Base-by-base conservation (phyloP, 2,888 invertebrate species). In the Lagria hirta region DNA sequence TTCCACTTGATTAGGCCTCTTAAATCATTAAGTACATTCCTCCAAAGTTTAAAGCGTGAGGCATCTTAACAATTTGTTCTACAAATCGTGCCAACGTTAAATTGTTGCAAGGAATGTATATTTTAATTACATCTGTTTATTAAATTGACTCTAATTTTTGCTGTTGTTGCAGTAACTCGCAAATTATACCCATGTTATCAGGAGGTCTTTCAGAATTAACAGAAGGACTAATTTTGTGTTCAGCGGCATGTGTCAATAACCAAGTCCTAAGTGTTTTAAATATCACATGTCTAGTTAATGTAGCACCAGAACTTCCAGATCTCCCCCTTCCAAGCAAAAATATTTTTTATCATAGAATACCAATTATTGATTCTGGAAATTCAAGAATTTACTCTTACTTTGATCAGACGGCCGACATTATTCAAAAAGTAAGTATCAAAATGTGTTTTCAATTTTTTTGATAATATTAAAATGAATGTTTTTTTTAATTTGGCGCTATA, bases 221-320 rank as follows among this genome's bases (percentile, higher is more conserved):
- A 1, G 81, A 84, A 34, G 78, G 79, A 14, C 75, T 93, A 12
- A 87, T 83, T 67, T 78, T 93, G 21, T 85, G 88, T 57, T 90
- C 90, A 7, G 91, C 91, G 0, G 83, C 85, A 32, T 84, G 85
- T 0, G 75, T 85, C 11, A 77, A 83, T 30, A 82, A 83, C 1
- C 80, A 82, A 2, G 79, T 82, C 29, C 74, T 93, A 18, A 78
- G 80, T 50, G 77, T 78, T 2, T 73, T 85, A 17, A 80, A 81
- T 27, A 83, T 93, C 33, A 84, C 85, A 1, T 83, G 86, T 58
- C 82, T 93, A 21, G 81, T 93, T 36, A 91, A 88, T 65, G 86
- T 84, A 11, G 90, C 92, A 0, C 82, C 87, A 0, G 93, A 93
- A 65, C 76, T 92, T 27, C 90, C 91, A 0, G 81, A 83, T 37